Percentiles rank a stretch among this genome's conserved stretches.
These are phyloP conservation scores for Xanthia icteritia DNA, from an alignment of 2,888 invertebrate species.

Conservation along the genomic window DNA sequence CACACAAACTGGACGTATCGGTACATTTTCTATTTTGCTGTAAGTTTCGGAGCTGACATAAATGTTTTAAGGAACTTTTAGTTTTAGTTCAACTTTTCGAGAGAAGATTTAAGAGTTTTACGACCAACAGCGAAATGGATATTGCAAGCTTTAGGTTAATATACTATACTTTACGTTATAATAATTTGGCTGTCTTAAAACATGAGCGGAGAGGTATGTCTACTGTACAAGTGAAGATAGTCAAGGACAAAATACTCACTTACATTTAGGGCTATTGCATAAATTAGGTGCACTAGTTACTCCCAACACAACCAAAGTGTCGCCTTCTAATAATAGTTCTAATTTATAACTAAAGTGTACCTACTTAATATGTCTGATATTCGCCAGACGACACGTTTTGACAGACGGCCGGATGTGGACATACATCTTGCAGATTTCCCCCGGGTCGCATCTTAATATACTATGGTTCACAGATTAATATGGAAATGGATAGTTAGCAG, in stretches of 20 bases:
- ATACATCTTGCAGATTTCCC: constrained; percentile 62
- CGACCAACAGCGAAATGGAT: not conserved
- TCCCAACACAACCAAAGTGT: constrained; percentile 2
- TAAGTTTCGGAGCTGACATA: not conserved
- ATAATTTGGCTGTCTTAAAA: not conserved
- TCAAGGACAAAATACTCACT: not conserved
- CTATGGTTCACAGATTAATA: constrained; percentile 14
- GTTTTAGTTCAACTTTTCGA: not conserved
- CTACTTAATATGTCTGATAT: not conserved
- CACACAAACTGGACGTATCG: constrained; percentile 32
- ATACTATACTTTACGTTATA: too few relatives aligned
- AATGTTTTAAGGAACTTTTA: not conserved
- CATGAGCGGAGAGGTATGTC: too few relatives aligned
- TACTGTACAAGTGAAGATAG: not conserved
- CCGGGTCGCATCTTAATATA: constrained; percentile 39
- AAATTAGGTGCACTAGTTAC: not conserved
- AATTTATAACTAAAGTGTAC: not conserved
- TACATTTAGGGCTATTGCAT: not conserved
- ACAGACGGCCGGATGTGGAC: constrained; percentile 28
- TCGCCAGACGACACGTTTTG: constrained; percentile 21
- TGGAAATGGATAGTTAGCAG: constrained; percentile 17
- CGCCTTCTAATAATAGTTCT: not conserved
- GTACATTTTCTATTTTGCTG: constrained; percentile 5
- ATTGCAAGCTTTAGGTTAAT: too few relatives aligned
- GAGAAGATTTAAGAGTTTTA: not conserved